Evolutionary conservation across 2,888 invertebrate species (phyloP).

Genomic region (Tipula lateralis): DNA sequence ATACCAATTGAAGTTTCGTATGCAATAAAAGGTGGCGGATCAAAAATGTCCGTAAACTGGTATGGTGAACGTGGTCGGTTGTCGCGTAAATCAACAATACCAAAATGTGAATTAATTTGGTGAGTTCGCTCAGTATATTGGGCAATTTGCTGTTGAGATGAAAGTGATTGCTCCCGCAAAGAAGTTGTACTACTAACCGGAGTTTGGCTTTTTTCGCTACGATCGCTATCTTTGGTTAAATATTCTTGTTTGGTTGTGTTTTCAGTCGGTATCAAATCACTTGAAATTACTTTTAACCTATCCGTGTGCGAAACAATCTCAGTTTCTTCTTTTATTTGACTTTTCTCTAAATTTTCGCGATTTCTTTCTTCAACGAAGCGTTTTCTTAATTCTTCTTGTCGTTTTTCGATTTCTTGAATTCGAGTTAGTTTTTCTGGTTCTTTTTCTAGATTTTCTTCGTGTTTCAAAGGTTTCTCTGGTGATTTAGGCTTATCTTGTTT

Average conservation of each 20-base stretch:
- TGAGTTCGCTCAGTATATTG: not conserved
- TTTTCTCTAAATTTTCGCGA: slow-evolving; percentile 26
- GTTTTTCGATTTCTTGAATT: slow-evolving; percentile 33
- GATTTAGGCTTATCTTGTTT: slow-evolving; percentile 31
- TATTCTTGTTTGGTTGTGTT: not conserved
- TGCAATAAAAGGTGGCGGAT: slow-evolving; percentile 46
- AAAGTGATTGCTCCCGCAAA: not conserved
- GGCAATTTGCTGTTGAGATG: not conserved
- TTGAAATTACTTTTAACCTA: not conserved
- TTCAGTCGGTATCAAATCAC: not conserved
- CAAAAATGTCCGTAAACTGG: slow-evolving; percentile 45
- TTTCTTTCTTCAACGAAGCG: slow-evolving; percentile 30
- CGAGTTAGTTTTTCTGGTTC: slow-evolving; percentile 29
- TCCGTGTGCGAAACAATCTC: not conserved
- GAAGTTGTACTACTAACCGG: not conserved
- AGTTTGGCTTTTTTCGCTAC: not conserved
- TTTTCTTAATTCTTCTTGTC: not conserved
- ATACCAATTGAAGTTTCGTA: slow-evolving; percentile 49
- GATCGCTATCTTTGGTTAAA: not conserved
- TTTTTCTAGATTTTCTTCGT: slow-evolving; percentile 35
- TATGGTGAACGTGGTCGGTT: not conserved
- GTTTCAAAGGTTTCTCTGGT: slow-evolving; percentile 36
- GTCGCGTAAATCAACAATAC: slow-evolving; percentile 20
- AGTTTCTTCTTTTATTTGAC: slow-evolving; percentile 27
- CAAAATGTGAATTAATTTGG: slow-evolving; percentile 26